Conservation (phyloP, 2,797 vertebrate genomes). For the Pitangus sulphuratus region DNA sequence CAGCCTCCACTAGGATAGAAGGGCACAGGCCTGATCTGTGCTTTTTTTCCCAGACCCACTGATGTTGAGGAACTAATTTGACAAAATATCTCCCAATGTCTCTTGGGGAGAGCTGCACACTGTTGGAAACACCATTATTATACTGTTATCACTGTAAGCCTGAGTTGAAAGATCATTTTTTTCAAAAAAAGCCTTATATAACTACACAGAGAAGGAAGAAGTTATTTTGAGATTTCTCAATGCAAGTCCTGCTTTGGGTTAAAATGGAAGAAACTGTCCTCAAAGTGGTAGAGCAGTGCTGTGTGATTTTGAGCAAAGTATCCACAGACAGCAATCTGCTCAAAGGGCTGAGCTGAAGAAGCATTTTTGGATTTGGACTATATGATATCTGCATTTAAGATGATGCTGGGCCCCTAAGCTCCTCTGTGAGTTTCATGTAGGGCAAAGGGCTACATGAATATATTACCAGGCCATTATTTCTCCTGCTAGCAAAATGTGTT, state of each 20-base stretch:
- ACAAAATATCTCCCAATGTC: conserved; percentile 19
- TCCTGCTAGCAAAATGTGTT: background rate
- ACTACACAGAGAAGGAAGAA: background rate
- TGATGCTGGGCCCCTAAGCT: background rate
- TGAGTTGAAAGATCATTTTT: conserved; percentile 29
- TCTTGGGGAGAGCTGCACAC: background rate
- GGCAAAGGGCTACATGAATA: background rate
- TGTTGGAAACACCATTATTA: conserved; percentile 25
- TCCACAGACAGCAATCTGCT: background rate
- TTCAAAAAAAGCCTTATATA: background rate
- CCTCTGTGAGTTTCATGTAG: background rate
- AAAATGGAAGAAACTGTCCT: background rate
- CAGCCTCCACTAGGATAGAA: background rate
- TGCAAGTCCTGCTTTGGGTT: conserved; percentile 10
- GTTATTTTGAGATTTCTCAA: conserved; percentile 48
- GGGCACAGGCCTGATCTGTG: background rate
- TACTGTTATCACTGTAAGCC: conserved; percentile 32
- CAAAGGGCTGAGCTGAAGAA: background rate
- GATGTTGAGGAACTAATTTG: conserved; percentile 50
- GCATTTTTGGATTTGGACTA: background rate
- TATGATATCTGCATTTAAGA: background rate
- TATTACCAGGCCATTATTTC: background rate
- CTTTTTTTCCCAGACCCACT: background rate
- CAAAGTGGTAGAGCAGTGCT: background rate
- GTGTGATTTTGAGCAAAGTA: conserved; percentile 13